phyloP scores from a whole-genome alignment of 1,140 invertebrate species.

The Drosophila sulfurigaster region DNA sequence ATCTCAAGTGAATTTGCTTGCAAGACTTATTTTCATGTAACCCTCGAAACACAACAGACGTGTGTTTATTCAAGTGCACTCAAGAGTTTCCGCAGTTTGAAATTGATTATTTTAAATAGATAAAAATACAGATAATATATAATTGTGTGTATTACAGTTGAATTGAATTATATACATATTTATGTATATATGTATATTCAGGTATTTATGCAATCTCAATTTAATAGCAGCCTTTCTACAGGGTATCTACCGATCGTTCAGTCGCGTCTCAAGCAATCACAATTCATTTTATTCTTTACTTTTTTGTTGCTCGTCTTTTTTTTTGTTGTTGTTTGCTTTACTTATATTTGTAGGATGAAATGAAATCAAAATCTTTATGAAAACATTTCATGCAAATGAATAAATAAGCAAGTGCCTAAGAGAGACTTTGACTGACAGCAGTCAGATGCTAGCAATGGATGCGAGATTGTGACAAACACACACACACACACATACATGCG shows the following conservation, averaged over 20 bases:
- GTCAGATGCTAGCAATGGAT: neutral
- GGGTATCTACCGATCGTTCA: neutral
- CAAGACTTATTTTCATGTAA: neutral
- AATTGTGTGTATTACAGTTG: too few relatives aligned
- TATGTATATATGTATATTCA: too few relatives aligned
- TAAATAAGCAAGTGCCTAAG: constrained; percentile 70
- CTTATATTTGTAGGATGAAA: constrained; percentile 39
- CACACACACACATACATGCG: neutral
- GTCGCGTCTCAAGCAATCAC: neutral
- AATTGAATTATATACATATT: too few relatives aligned
- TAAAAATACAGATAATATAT: too few relatives aligned
- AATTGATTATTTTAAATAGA: too few relatives aligned
- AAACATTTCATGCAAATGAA: constrained; percentile 80
- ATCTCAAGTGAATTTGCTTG: neutral
- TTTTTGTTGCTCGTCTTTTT: constrained; percentile 8
- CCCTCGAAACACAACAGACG: neutral
- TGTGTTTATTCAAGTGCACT: neutral
- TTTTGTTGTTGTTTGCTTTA: constrained; percentile 13
- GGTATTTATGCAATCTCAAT: too few relatives aligned
- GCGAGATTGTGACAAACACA: neutral
- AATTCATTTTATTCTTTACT: neutral
- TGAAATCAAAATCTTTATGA: constrained; percentile 78
- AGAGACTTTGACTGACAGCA: constrained; percentile 43
- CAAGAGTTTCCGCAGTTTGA: neutral
- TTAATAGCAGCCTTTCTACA: neutral